Evolutionary conservation across 2,113 vertebrate genomes (phyloP), one percentile per base, ranked within the genome.

Genomic region (Turdus rufiventris): DNA sequence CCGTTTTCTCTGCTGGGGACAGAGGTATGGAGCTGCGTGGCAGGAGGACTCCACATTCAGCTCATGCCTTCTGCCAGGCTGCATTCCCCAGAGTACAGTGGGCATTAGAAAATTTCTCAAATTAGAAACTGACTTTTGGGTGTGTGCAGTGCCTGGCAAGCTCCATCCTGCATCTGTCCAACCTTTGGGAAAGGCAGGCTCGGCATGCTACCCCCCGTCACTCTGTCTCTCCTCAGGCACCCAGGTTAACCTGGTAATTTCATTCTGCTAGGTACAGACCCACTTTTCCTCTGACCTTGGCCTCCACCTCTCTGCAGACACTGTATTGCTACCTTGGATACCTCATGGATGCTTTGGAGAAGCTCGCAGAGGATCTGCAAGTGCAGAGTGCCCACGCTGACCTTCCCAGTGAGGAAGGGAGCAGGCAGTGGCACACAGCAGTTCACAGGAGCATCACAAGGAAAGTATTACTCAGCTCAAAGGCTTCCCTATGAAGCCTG

Each of bases 121-220:
- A 93, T 92, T 94, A 95, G 93, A 93, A 94, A 60, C 53, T 91
- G 86, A 63, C 60, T 95, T 94, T 73, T 50, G 88, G 36, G 68
- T 72, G 57, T 47, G 53, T 45, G 53, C 14, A 57, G 38, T 2
- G 8, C 72, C 68, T 91, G 73, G 63, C 88, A 95, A 91, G 43
- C 68, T 86, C 68, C 0, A 0, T 67, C 51, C 68, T 87, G 50
- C 4, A 8, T 83, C 56, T 89, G 76, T 65, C 84, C 94, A 92
- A 89, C 72, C 84, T 94, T 96, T 89, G 65, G 56, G 65, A 92
- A 95, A 83, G 38, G 90, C 68, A 73, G 51, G 43, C 40, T 77
- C 0, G 2, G 84, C 79, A 87, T 4, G 4, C 40, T 63, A 34
- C 16, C 5, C 10, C 43, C 5, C 19, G 1, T 38, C 28, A 83